Evolutionary conservation across 2,113 vertebrate species (phyloP), one percentile per base, ranked within the genome.

Genomic region (Phaethornis superciliosus): DNA sequence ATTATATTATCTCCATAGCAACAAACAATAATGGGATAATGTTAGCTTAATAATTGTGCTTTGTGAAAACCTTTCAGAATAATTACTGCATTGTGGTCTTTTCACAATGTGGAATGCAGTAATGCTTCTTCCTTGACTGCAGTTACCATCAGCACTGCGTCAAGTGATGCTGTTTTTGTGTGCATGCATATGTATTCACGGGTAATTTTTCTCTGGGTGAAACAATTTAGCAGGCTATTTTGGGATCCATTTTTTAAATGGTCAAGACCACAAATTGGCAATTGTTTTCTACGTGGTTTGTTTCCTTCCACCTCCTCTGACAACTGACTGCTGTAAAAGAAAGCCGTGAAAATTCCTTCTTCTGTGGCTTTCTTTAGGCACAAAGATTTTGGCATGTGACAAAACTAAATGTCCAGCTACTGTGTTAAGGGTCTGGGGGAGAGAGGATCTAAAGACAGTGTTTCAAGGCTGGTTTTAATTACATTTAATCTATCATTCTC

Each of bases 1-100:
- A 97, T 96, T 93, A 95, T 94, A 94, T 96, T 93, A 96, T 96
- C 93, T 95, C 93, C 88, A 96, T 94, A 89, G 95, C 92, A 96
- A 96, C 96, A 97, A 96, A 96, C 91, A 96, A 96, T 96, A 95
- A 91, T 77, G 81, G 72, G 93, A 96, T 91, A 96, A 96, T 84
- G 76, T 88, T 95, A 93, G 88, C 69, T 92, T 96, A 97, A 96
- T 95, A 95, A 95, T 93, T 82, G 86, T 86, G 85, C 92, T 96
- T 96, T 95, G 78, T 93, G 81, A 90, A 97, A 96, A 94, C 84
- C 94, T 96, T 92, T 96, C 93, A 82, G 91, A 95, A 96, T 96
- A 96, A 97, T 96, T 96, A 95, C 93, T 94, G 89, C 51, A 68
- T 82, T 90, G 85, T 96, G 83, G 80, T 96, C 93, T 90, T 95